Evolutionary conservation across 2,888 invertebrate species (phyloP).

Genomic region (Pristionchus entomophagus): DNA sequence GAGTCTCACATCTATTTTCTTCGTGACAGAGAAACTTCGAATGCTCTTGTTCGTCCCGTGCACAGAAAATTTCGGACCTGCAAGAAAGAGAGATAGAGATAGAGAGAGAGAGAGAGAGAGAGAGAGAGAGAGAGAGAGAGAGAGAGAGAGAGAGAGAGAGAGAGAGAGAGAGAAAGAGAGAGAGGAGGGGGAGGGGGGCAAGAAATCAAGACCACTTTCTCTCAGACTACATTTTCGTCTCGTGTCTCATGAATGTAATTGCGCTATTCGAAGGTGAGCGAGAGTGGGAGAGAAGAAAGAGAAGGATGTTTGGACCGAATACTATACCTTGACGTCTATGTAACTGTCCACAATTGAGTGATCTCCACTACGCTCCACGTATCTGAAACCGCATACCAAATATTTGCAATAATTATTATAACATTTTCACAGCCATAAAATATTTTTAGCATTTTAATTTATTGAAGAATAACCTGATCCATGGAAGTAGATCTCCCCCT

Average conservation of each 20-base stretch:
- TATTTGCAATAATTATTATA: not conserved
- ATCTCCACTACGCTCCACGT: not conserved
- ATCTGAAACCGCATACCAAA: not conserved
- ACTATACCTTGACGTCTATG: not conserved
- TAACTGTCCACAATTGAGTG: conserved; percentile 11
- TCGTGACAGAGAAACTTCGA: not conserved
- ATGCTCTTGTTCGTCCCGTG: not conserved
- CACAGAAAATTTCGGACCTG: not conserved
- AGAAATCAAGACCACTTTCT: not conserved
- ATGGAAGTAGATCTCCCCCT: not conserved
- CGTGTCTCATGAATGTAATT: not conserved
- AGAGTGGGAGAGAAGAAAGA: not conserved
- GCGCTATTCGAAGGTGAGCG: not conserved
- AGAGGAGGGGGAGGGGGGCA: too few species aligned
- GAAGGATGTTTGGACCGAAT: not conserved
- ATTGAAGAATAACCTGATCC: not conserved
- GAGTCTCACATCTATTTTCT: not conserved
- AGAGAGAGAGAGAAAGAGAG: too few species aligned
- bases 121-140: too few species aligned
- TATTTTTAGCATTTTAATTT: not conserved
- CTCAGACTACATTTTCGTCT: not conserved
- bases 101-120: too few species aligned
- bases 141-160: too few species aligned
- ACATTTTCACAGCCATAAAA: not conserved
- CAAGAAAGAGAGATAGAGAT: not conserved